Percentiles rank a stretch among this genome's conserved stretches.
Conservation (phyloP, 2,797 vertebrate species). For the Staurois parvus region DNA sequence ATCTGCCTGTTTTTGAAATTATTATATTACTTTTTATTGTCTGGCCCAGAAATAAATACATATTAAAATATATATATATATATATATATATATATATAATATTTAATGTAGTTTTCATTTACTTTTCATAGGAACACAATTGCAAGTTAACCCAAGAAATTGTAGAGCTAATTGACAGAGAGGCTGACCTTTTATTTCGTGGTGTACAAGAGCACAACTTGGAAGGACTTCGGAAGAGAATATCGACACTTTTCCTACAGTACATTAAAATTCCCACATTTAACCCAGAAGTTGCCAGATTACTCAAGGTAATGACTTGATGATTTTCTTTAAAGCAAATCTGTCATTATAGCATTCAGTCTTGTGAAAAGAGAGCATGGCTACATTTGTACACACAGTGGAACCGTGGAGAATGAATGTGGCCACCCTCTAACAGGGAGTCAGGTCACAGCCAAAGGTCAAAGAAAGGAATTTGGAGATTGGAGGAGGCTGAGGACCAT, state of each 20-base stretch:
- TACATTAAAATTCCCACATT: slow-evolving; percentile 89
- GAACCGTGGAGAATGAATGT: too few relatives aligned
- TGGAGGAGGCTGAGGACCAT: too few relatives aligned
- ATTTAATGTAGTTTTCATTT: not conserved
- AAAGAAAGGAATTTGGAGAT: too few relatives aligned
- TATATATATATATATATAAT: not conserved
- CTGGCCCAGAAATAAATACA: too few relatives aligned
- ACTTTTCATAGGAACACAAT: slow-evolving; percentile 80
- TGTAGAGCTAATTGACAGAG: slow-evolving; percentile 87
- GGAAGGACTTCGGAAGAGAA: slow-evolving; percentile 89
- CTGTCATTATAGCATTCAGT: too few relatives aligned
- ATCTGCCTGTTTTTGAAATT: too few relatives aligned
- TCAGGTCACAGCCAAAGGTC: too few relatives aligned
- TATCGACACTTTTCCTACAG: slow-evolving; percentile 90
- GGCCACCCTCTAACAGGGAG: too few relatives aligned
- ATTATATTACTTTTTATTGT: too few relatives aligned
- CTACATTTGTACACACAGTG: too few relatives aligned
- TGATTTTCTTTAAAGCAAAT: too few relatives aligned
- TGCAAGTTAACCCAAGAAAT: slow-evolving; percentile 88
- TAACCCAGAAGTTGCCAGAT: slow-evolving; percentile 84
- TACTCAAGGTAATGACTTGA: slow-evolving; percentile 81
- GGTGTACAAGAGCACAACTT: slow-evolving; percentile 80
- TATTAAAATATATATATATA: not conserved
- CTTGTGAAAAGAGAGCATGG: too few relatives aligned
- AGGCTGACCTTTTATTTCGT: slow-evolving; percentile 85